phyloP scores from a whole-genome alignment of 2,888 invertebrate species.

The Netelia virgata region DNA sequence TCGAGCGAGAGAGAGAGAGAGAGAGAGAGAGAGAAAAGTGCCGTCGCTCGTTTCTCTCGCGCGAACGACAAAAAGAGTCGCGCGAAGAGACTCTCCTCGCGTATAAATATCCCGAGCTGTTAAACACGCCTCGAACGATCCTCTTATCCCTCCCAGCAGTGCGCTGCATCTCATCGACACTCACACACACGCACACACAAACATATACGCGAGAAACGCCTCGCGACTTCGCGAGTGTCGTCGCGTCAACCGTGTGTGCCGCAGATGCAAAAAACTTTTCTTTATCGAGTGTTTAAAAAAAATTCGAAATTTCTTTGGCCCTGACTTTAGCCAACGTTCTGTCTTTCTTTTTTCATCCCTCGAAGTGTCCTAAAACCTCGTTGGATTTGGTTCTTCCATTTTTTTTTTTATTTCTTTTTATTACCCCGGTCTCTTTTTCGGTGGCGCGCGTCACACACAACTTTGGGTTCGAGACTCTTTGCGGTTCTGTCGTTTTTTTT shows the following conservation, averaged over 20 bases:
- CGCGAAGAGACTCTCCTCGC: conserved; percentile 72
- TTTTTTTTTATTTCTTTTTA: conserved; percentile 51
- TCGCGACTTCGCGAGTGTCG: background rate
- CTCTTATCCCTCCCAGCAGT: conserved; percentile 77
- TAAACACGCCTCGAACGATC: conserved; percentile 81
- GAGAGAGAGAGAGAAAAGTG: conserved; percentile 26
- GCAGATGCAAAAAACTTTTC: conserved; percentile 30
- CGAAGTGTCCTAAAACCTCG: background rate
- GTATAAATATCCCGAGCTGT: conserved; percentile 83
- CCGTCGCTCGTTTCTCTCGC: conserved; percentile 37
- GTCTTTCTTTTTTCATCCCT: conserved; percentile 41
- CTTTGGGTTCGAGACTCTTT: conserved; percentile 47
- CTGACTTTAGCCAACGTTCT: conserved; percentile 14
- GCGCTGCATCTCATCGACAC: background rate
- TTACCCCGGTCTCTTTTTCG: conserved; percentile 25
- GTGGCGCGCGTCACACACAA: conserved; percentile 62
- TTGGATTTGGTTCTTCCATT: conserved; percentile 54
- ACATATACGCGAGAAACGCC: background rate
- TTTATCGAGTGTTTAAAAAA: conserved; percentile 73
- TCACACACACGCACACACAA: background rate
- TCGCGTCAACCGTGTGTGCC: conserved; percentile 61
- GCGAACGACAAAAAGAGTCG: conserved; percentile 58
- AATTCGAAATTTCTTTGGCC: conserved; percentile 77
- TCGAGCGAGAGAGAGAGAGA: background rate
- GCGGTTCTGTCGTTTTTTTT: conserved; percentile 68